A percentile compares a stretch with the other conserved stretches of the same genome.
Evolutionary conservation across 2,888 invertebrate genomes (phyloP).

Genomic region (Pycnomerus fuliginosus): DNA sequence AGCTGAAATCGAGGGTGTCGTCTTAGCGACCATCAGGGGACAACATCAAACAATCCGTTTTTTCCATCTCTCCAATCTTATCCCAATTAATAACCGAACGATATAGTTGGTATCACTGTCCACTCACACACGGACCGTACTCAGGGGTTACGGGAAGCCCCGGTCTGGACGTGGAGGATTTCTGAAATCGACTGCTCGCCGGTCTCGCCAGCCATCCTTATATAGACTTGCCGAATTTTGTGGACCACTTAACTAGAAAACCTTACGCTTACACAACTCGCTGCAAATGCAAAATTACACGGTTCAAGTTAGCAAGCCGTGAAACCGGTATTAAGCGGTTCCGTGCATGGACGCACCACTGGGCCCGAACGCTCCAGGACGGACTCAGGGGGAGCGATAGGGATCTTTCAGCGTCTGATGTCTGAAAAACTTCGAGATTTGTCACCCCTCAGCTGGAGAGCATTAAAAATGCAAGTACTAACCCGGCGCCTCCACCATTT

Average conservation of each 20-base stretch:
- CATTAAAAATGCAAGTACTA: too few relatives aligned
- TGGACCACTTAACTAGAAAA: conserved; percentile 65
- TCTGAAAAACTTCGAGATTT: too few relatives aligned
- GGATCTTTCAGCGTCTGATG: too few relatives aligned
- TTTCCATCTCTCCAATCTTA: too few relatives aligned
- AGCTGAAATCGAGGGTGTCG: conserved; percentile 29
- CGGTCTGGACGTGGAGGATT: conserved; percentile 22
- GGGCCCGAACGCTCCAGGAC: conserved; percentile 31
- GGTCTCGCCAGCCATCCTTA: conserved; percentile 51
- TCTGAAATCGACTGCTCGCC: conserved; percentile 41
- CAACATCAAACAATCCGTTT: conserved; percentile 22
- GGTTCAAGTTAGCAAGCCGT: conserved; percentile 60
- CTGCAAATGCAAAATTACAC: conserved; percentile 62
- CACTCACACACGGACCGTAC: too few relatives aligned
- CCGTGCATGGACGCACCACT: conserved; percentile 52
- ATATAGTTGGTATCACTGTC: too few relatives aligned
- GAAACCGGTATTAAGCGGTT: conserved; percentile 55
- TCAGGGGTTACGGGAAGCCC: too few relatives aligned
- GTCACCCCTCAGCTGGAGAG: too few relatives aligned
- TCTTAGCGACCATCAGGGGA: conserved; percentile 31
- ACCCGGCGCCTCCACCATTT: too few relatives aligned
- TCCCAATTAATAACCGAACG: too few relatives aligned
- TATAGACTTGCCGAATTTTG: conserved; percentile 62
- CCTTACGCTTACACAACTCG: conserved; percentile 57
- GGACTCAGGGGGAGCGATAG: conserved; percentile 19